These are phyloP conservation scores for Prenolepis imparis DNA, from an alignment of 2,888 invertebrate genomes.

Conservation along the genomic window DNA sequence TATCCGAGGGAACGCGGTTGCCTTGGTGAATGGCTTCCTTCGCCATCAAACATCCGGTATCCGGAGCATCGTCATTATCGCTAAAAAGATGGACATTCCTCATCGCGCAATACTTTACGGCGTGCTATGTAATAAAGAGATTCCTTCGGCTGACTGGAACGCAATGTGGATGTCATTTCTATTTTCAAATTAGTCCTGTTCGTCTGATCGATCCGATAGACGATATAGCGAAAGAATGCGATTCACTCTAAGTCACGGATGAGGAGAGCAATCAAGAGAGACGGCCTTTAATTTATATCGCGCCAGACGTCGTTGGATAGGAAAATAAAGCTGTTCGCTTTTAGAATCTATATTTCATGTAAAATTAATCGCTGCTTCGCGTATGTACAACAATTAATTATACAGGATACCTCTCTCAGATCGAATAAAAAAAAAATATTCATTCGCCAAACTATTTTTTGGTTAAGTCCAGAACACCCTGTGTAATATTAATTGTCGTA, in stretches of 20 bases:
- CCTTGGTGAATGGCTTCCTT: conserved; percentile 43
- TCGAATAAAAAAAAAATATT: conserved; percentile 19
- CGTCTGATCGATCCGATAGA: conserved; percentile 24
- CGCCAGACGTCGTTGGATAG: conserved; percentile 3
- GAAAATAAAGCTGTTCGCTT: not conserved
- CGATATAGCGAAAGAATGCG: conserved; percentile 40
- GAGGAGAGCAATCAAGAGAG: not conserved
- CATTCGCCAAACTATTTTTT: conserved; percentile 32
- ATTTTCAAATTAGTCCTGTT: conserved; percentile 62
- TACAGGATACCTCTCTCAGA: conserved; percentile 1
- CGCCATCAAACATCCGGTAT: conserved; percentile 58
- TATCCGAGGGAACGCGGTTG: conserved; percentile 9
- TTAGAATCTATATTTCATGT: conserved; percentile 53
- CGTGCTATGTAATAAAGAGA: conserved; percentile 82
- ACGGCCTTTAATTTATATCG: conserved; percentile 43
- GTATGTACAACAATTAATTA: conserved; percentile 41
- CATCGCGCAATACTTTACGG: conserved; percentile 65
- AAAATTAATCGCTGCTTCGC: conserved; percentile 39
- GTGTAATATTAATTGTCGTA: conserved; percentile 47
- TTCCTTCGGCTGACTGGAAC: conserved; percentile 78
- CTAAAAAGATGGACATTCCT: conserved; percentile 72
- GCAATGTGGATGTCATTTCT: conserved; percentile 72
- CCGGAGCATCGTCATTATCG: conserved; percentile 66
- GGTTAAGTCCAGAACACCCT: conserved; percentile 6
- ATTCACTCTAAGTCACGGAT: conserved; percentile 28